A percentile compares a stretch with the other conserved stretches of the same genome.
Evolutionary conservation across 2,113 vertebrate species (phyloP).

Genomic region (Grammomys dolichurus): DNA sequence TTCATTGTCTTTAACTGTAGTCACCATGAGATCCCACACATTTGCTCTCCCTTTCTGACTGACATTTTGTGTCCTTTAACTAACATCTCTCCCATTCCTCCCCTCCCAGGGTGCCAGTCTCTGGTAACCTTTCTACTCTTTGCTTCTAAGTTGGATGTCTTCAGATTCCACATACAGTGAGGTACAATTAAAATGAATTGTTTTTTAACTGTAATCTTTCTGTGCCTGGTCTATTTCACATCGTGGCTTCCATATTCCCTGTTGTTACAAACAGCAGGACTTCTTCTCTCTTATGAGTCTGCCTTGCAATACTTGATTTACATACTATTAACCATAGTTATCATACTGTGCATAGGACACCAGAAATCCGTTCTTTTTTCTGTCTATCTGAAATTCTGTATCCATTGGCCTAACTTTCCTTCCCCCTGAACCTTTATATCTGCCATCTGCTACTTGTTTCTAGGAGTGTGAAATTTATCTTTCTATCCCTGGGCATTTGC

Average conservation of each 20-base stretch:
- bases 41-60: background rate
- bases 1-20: background rate
- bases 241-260: background rate
- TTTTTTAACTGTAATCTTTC: background rate
- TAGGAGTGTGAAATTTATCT: background rate
- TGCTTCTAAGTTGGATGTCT: background rate
- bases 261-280: background rate
- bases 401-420: background rate
- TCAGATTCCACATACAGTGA: background rate
- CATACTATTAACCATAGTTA: background rate
- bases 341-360: background rate
- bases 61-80: background rate
- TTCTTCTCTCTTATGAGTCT: background rate
- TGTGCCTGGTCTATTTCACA: background rate
- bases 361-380: too few species aligned
- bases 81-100: background rate
- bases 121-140: too few species aligned
- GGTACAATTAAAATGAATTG: too few species aligned
- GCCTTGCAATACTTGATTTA: background rate
- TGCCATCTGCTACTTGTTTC: background rate
- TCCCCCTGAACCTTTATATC: background rate
- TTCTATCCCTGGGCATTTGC: background rate
- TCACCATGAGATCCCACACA: background rate
- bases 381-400: background rate
- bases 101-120: accelerated